Conservation (phyloP, 2,888 invertebrate genomes). For the Allacma fusca region DNA sequence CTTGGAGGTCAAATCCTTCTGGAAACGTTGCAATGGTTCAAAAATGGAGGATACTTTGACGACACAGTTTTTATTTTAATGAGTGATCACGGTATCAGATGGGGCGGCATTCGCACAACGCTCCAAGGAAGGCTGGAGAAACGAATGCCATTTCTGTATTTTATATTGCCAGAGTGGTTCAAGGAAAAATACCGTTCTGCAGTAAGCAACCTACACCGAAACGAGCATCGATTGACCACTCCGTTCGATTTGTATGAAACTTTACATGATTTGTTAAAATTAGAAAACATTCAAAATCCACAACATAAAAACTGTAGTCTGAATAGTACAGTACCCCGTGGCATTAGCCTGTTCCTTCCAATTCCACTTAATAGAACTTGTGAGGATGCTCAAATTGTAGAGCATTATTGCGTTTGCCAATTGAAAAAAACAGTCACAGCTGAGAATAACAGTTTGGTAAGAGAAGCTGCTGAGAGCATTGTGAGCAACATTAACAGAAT, state of each 20-base stretch:
- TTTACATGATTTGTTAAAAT: conserved; percentile 50
- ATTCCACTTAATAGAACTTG: conserved; percentile 79
- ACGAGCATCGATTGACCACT: conserved; percentile 71
- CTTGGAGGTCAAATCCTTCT: conserved; percentile 75
- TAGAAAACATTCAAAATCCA: conserved; percentile 30
- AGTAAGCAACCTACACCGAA: conserved; percentile 69
- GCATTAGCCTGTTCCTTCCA: conserved; percentile 79
- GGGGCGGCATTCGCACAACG: conserved; percentile 82
- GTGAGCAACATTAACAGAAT: conserved; percentile 73
- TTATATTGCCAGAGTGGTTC: conserved; percentile 79
- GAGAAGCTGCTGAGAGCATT: conserved; percentile 71
- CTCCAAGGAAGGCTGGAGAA: conserved; percentile 83
- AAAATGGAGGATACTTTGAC: conserved; percentile 69
- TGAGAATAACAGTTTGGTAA: conserved; percentile 68
- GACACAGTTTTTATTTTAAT: conserved; percentile 75
- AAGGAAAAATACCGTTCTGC: conserved; percentile 71
- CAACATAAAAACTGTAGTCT: conserved; percentile 62
- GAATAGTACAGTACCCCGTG: conserved; percentile 64
- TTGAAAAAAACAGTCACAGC: conserved; percentile 66
- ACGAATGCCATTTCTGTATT: conserved; percentile 80
- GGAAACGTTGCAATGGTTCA: conserved; percentile 69
- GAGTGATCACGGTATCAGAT: conserved; percentile 91
- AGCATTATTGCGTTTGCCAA: conserved; percentile 90
- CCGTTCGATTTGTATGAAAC: conserved; percentile 77
- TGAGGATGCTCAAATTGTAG: conserved; percentile 76